A percentile compares a stretch with the other conserved stretches of the same genome.
phyloP scores from a whole-genome alignment of 2,888 invertebrate genomes.

The Leucophenga maculata region DNA sequence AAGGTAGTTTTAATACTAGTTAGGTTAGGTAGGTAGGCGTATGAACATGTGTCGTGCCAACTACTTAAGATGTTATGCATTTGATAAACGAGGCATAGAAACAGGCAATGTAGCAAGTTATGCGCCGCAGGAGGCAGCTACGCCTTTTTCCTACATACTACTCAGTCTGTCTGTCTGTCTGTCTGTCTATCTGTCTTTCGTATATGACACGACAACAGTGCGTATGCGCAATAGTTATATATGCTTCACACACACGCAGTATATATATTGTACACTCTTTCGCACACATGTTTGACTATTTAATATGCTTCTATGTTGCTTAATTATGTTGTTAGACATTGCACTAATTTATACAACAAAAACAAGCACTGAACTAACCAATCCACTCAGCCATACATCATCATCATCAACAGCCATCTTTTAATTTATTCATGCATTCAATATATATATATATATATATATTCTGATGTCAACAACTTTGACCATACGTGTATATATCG shows the following conservation, averaged over 20 bases:
- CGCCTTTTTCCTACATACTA: background rate
- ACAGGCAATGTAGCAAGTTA: too few relatives aligned
- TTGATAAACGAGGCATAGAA: too few relatives aligned
- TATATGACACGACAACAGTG: background rate
- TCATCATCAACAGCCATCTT: background rate
- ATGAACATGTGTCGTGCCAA: too few relatives aligned
- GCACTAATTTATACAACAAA: background rate
- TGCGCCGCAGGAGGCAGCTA: conserved; percentile 5
- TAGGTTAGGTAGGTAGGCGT: too few relatives aligned
- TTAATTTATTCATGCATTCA: too few relatives aligned
- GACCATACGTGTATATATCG: too few relatives aligned
- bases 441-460: too few relatives aligned
- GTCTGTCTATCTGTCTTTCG: too few relatives aligned
- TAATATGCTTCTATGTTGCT: background rate
- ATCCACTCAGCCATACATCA: background rate
- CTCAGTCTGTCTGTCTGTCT: background rate
- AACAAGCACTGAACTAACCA: background rate
- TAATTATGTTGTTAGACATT: conserved; percentile 14
- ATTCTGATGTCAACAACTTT: background rate
- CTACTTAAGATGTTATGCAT: too few relatives aligned
- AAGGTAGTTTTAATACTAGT: too few relatives aligned
- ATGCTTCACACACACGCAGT: background rate
- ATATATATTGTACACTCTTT: background rate
- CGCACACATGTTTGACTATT: background rate
- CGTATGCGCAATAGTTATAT: conserved; percentile 8